phyloP scores from a whole-genome alignment of 2,113 vertebrate species.

The Brachyistius frenatus region DNA sequence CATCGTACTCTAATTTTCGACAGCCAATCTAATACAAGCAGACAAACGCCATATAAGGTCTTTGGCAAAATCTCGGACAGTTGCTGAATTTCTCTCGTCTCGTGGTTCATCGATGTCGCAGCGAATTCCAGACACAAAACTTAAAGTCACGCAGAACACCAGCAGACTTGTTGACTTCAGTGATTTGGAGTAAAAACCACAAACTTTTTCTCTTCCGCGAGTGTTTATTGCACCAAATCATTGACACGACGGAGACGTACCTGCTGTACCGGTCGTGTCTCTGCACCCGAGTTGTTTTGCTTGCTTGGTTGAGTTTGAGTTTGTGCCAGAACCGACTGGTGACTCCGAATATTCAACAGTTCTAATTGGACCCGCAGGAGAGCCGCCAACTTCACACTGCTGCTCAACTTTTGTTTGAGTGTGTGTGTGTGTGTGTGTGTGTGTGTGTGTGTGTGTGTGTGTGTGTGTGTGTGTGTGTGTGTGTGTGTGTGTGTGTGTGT shows the following conservation, averaged over 20 bases:
- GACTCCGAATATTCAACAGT: slow-evolving; percentile 43
- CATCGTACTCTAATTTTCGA: no score
- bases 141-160: no score
- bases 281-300: not conserved
- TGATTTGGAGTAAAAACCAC: no score
- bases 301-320: slow-evolving; percentile 18
- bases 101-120: no score
- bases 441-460: slow-evolving; percentile 2
- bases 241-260: not conserved
- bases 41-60: no score
- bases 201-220: no score
- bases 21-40: no score
- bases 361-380: slow-evolving; percentile 72
- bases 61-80: no score
- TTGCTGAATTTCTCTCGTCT: no score
- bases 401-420: slow-evolving; percentile 1
- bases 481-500: not conserved
- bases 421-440: not conserved
- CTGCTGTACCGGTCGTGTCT: not conserved
- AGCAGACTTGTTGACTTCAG: no score
- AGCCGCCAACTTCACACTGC: slow-evolving; percentile 19
- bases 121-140: no score
- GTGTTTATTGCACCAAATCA: no score
- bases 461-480: slow-evolving; percentile 1
- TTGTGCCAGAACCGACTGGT: slow-evolving; percentile 35